Evolutionary conservation across 2,888 invertebrate species (phyloP), one percentile per base, ranked within the genome.

Genomic region (Eupithecia subumbrata): DNA sequence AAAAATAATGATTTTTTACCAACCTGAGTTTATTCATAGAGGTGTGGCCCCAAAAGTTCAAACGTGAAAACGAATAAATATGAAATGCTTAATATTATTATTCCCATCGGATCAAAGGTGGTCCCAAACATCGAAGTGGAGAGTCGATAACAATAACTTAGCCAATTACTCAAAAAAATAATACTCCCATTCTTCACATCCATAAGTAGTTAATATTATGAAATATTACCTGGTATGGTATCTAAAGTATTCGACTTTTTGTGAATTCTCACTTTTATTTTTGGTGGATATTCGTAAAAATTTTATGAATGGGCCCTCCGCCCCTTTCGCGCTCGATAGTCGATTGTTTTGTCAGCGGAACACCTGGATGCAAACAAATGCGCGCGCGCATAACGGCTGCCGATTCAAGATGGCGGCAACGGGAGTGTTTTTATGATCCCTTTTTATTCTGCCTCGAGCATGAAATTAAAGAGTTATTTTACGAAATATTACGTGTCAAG

Each of bases 271-370:
- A 85, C 88, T 88, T 91, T 89, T 90, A 88, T 88, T 92, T 93
- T 93, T 88, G 84, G 86, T 88, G 86, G 85, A 91, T 86, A 91
- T 93, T 91, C 88, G 90, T 90, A 89, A 86, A 85, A 90, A 86
- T 83, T 87, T 84, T 91, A 89, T 94, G 92, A 93, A 93, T 91
- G 89, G 81, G 88, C 85, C 87, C 92, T 88, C 92, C 93, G 92
- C 91, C 92, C 92, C 87, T 88, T 92, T 92, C 87, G 88, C 89
- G 87, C 87, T 86, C 88, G 87, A 92, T 90, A 87, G 89, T 86
- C 91, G 92, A 94, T 94, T 95, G 95, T 95, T 95, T 94, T 94
- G 95, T 94, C 93, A 94, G 91, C 84, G 86, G 87, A 91, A 94
- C 95, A 95, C 95, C 94, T 94, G 94, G 94, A 92, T 85, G 86